Evolutionary conservation across 2,797 vertebrate species (phyloP).

Genomic region (Mormyrus proboscirostris): DNA sequence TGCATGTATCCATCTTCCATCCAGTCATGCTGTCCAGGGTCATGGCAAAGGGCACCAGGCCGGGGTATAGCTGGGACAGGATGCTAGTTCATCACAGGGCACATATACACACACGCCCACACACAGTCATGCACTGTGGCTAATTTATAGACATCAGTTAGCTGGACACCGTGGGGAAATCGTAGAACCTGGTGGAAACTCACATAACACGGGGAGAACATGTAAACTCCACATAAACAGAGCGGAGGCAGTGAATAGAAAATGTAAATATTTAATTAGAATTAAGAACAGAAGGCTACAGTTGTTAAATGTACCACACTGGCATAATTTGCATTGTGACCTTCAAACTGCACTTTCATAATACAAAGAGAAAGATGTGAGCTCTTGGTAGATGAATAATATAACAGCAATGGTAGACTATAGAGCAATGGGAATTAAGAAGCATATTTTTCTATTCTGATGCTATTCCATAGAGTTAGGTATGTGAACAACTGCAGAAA

Average conservation of each 20-base stretch:
- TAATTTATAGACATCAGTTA: not conserved
- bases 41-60: not conserved
- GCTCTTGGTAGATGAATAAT: slow-evolving; percentile 10
- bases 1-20: not conserved
- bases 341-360: not conserved
- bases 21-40: not conserved
- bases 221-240: not conserved
- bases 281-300: not conserved
- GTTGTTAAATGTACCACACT: not conserved
- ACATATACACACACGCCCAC: not conserved
- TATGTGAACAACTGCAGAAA: not conserved
- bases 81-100: not conserved
- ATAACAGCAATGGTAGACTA: slow-evolving; percentile 5
- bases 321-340: not conserved
- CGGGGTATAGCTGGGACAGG: not conserved
- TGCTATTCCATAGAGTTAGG: not conserved
- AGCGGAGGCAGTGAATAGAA: not conserved
- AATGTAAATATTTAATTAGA: not conserved
- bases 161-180: not conserved
- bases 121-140: not conserved
- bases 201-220: not conserved
- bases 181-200: not conserved
- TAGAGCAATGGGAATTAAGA: not conserved
- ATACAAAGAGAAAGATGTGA: not conserved
- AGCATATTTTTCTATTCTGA: not conserved